Conservation (phyloP, 2,888 invertebrate species). For the Dendrolimus pini region DNA sequence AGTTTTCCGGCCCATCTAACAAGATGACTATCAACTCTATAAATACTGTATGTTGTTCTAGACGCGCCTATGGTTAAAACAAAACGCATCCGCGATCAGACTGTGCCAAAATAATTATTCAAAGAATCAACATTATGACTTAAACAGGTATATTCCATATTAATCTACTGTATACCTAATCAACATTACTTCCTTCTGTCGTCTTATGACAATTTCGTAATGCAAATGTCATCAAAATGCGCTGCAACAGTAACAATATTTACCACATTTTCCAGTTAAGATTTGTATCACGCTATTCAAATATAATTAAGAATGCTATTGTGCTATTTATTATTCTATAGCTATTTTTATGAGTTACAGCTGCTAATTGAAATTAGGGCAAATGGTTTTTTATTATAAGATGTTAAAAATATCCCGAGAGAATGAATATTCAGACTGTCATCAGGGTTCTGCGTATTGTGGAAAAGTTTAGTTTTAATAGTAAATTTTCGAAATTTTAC, state of each 20-base stretch:
- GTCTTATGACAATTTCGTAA: too few species aligned
- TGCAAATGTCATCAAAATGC: too few species aligned
- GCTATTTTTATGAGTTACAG: conserved; percentile 2
- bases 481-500: too few species aligned
- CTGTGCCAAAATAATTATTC: conserved; percentile 61
- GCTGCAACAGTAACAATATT: too few species aligned
- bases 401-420: not conserved
- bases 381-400: not conserved
- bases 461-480: too few species aligned
- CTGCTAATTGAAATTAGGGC: not conserved
- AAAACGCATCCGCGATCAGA: conserved; percentile 58
- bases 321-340: not conserved
- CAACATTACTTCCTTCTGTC: too few species aligned
- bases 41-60: conserved; percentile 37
- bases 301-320: too few species aligned
- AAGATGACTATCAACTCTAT: conserved; percentile 52
- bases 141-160: not conserved
- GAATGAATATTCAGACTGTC: not conserved
- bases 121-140: conserved; percentile 8
- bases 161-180: too few species aligned
- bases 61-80: conserved; percentile 32
- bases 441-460: too few species aligned
- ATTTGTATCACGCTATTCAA: too few species aligned
- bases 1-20: conserved; percentile 53
- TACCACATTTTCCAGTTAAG: too few species aligned